Conservation (phyloP, 2,888 invertebrate species). For the Drosophila borborema region DNA sequence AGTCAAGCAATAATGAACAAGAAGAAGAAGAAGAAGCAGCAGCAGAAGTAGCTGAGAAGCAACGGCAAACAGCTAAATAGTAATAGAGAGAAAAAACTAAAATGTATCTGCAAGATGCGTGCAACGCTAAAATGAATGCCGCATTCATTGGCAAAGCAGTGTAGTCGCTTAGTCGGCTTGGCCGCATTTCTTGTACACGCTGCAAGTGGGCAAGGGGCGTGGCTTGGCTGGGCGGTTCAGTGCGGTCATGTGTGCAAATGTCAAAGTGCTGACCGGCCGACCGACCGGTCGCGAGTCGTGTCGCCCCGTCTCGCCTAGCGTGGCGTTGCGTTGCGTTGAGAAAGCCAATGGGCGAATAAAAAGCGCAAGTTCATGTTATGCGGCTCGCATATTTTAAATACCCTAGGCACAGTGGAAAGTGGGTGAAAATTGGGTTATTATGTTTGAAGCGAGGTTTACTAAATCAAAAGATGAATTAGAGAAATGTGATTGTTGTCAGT, state of each 20-base stretch:
- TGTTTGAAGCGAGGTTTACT: too few species aligned
- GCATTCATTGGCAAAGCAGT: neutral
- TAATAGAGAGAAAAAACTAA: neutral
- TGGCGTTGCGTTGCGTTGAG: constrained; percentile 18
- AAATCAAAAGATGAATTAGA: too few species aligned
- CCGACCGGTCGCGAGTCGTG: constrained; percentile 29
- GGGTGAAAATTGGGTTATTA: neutral
- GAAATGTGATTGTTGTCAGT: too few species aligned
- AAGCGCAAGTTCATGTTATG: constrained; percentile 66
- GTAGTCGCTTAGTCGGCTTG: constrained; percentile 3
- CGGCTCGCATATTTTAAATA: constrained; percentile 24
- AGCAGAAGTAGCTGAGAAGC: neutral
- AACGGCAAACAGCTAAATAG: neutral
- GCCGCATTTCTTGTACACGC: neutral
- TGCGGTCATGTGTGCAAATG: constrained; percentile 65
- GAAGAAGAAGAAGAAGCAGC: constrained; percentile 3
- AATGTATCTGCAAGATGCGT: constrained; percentile 37
- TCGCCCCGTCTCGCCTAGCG: neutral
- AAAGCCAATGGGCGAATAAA: constrained; percentile 56
- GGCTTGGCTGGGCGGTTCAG: constrained; percentile 1
- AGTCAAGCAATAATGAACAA: constrained; percentile 24
- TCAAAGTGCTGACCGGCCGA: constrained; percentile 54
- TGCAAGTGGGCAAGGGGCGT: neutral
- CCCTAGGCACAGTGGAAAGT: neutral
- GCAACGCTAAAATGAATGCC: constrained; percentile 33